Base-by-base conservation (phyloP, 2,888 invertebrate species). In the Andrena flavipes region DNA sequence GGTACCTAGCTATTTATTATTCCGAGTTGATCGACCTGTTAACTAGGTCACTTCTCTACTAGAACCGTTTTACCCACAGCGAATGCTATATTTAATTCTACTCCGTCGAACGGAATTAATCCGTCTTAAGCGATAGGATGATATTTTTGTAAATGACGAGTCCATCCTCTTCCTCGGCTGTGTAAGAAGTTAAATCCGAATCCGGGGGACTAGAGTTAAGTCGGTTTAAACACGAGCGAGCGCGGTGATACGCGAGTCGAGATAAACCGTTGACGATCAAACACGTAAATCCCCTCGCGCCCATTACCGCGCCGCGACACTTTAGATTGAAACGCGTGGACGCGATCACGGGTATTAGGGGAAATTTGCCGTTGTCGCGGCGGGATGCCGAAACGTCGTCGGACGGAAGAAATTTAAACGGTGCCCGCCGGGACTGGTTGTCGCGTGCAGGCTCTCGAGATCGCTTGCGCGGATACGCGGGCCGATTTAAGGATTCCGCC, bases 401-500 rank as follows among this genome's bases (percentile, higher is more conserved):
- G 48, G n/a, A 29, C 10, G 64, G 69, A 70, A 65, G 76, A 59
- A 65, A 76, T 76, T 51, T 54, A 69, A 59, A 29, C 20, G 63
- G 7, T 33, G 33, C 68, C 48, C 8, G 7, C 48, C 60, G 60
- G 56, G 49, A n/a, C 23, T 16, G 16, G 59, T 20, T 20, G 69
- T 82, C 78, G 84, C 84, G 84, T 80, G 84, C 69, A 26, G 42
- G 26, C 20, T n/a, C 20, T 35, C 48, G 26, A 74, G 84, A 76
- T 81, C 76, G 33, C 51, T 23, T 3, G 65, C 35, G 7, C 42
- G 67, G 74, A 64, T 63, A 80, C 54, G 56, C 63, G 23, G 29
- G 20, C 76, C 77, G 68, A 64, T 73, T 80, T 77, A 78, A 81
- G 86, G 81, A 81, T 75, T 84, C 71, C 80, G 65, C 20, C 59